Conservation (phyloP, 2,888 invertebrate genomes). For the Microdon myrmicae region DNA sequence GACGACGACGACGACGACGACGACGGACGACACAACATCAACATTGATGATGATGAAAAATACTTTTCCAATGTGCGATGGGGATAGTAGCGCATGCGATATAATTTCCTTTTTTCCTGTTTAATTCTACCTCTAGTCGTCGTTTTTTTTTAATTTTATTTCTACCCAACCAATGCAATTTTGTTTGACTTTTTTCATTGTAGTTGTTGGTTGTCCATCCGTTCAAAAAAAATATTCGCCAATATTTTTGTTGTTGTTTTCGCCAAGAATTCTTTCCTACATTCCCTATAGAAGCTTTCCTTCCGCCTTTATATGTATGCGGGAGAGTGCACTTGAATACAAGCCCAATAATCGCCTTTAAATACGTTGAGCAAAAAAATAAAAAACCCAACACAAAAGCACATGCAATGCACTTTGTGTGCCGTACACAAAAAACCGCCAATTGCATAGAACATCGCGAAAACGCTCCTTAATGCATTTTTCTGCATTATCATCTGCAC, state of each 20-base stretch:
- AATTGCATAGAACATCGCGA: conserved; percentile 17
- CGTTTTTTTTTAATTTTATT: conserved; percentile 17
- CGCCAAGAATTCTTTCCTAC: conserved; percentile 24
- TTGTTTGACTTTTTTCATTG: conserved; percentile 20
- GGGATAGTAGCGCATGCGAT: conserved; percentile 58
- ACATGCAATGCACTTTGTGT: conserved; percentile 33
- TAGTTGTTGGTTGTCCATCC: conserved; percentile 13
- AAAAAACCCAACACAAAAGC: conserved; percentile 6
- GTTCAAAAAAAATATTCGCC: conserved; percentile 16
- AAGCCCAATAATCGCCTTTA: conserved; percentile 4
- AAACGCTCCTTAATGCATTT: conserved; percentile 34
- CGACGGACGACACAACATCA: conserved; percentile 49
- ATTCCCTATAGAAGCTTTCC: conserved; percentile 45
- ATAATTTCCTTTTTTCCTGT: conserved; percentile 47
- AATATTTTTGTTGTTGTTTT: conserved; percentile 13
- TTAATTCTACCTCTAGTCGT: conserved; percentile 1
- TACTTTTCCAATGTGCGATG: conserved; percentile 56
- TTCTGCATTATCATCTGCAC: conserved; percentile 27
- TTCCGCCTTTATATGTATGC: conserved; percentile 19
- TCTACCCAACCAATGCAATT: conserved; percentile 37
- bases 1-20: conserved; percentile 53
- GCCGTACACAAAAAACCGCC: conserved; percentile 15
- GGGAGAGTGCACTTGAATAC: conserved; percentile 48
- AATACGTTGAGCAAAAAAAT: too few relatives aligned
- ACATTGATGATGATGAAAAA: conserved; percentile 38